Percentiles rank a stretch among this genome's conserved stretches.
Conservation (phyloP, 2,888 invertebrate genomes). For the Drosophila vallismaia region DNA sequence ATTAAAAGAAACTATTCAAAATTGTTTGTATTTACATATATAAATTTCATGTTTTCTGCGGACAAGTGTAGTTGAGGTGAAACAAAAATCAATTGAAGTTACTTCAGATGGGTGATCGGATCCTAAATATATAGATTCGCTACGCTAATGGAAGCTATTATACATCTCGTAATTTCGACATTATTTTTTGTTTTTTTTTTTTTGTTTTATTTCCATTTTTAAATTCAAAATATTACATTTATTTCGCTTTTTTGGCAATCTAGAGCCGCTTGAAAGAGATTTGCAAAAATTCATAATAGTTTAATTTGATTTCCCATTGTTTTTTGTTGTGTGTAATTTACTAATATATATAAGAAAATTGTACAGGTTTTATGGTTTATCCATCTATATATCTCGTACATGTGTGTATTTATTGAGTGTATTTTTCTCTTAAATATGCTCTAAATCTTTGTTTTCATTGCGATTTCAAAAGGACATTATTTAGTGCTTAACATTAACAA, state of each 20-base stretch:
- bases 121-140: slow-evolving; percentile 21
- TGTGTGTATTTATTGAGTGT: slow-evolving; percentile 35
- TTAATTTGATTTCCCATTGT: slow-evolving; percentile 4
- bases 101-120: slow-evolving; percentile 34
- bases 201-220: slow-evolving; percentile 2
- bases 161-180: slow-evolving; percentile 10
- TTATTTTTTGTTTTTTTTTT: slow-evolving; percentile 3
- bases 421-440: slow-evolving; percentile 45
- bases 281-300: slow-evolving; percentile 6
- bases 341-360: slow-evolving; percentile 15
- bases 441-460: slow-evolving; percentile 13
- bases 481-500: slow-evolving; percentile 55
- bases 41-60: slow-evolving; percentile 6
- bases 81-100: slow-evolving; percentile 41
- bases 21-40: slow-evolving; percentile 35
- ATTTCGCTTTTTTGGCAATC: neutral
- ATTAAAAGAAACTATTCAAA: slow-evolving; percentile 36
- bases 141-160: slow-evolving; percentile 38
- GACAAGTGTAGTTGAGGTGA: slow-evolving; percentile 25
- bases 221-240: slow-evolving; percentile 4
- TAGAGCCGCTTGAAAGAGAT: neutral
- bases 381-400: slow-evolving; percentile 21
- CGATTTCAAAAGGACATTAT: slow-evolving; percentile 37
- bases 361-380: slow-evolving; percentile 11
- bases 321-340: slow-evolving; percentile 1